Evolutionary conservation across 1,140 invertebrate genomes (phyloP).

Genomic region (Cataglyphis hispanica): DNA sequence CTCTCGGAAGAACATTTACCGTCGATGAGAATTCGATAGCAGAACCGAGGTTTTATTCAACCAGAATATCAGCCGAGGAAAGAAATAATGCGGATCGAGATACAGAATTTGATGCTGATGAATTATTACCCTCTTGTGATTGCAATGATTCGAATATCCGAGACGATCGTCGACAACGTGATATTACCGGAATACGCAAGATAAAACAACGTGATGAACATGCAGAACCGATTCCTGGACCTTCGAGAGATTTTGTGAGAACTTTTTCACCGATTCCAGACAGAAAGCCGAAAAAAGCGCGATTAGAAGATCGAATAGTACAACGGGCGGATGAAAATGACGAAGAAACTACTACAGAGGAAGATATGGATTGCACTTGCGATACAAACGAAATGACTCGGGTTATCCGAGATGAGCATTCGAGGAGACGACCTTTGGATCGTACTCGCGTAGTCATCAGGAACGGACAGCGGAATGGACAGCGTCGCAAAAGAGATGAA

Average conservation of each 20-base stretch:
- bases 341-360: neutral
- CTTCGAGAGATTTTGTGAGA: neutral
- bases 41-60: conserved; percentile 6
- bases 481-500: neutral
- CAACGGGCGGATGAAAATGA: conserved; percentile 13
- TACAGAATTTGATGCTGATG: neutral
- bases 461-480: neutral
- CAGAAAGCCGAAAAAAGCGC: neutral
- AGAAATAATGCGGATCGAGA: neutral
- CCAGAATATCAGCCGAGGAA: neutral
- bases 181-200: neutral
- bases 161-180: neutral
- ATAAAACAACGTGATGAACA: neutral
- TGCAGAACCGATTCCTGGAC: neutral
- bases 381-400: neutral
- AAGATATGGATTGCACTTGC: conserved; percentile 16
- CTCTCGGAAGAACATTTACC: neutral
- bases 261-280: neutral
- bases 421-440: neutral
- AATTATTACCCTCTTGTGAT: neutral
- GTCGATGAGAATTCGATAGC: neutral
- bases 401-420: neutral
- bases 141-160: neutral
- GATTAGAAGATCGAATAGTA: neutral
- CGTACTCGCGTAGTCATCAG: neutral